phyloP scores from a whole-genome alignment of 2,797 vertebrate species.

The Gymnoscopelus braueri region DNA sequence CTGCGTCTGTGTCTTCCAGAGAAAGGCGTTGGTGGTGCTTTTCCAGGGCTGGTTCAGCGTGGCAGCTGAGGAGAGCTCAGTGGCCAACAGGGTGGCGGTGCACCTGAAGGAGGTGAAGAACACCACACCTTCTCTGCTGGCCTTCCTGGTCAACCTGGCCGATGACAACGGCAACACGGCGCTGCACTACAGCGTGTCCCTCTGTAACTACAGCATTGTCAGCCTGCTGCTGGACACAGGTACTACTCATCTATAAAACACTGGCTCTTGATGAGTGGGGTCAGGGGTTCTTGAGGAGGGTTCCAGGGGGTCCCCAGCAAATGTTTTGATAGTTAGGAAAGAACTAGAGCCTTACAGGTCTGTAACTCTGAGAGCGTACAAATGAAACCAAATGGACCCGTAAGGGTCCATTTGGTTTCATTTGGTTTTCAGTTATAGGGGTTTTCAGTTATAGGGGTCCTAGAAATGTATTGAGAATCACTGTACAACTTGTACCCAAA shows the following conservation, averaged over 20 bases:
- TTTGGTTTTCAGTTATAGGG: too few species aligned
- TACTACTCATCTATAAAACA: conserved; percentile 37
- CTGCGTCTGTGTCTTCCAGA: conserved; percentile 53
- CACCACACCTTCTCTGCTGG: conserved; percentile 81
- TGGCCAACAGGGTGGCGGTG: conserved; percentile 73
- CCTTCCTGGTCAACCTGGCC: conserved; percentile 88
- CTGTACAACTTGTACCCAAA: too few species aligned
- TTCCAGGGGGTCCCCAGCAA: too few species aligned
- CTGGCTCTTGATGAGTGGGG: not conserved
- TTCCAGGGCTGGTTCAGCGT: conserved; percentile 93
- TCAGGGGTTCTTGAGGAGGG: too few species aligned
- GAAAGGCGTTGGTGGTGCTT: conserved; percentile 80
- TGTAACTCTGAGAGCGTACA: too few species aligned
- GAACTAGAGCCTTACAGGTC: too few species aligned
- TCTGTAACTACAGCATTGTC: conserved; percentile 91
- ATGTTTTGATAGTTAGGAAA: too few species aligned
- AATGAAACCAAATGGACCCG: too few species aligned
- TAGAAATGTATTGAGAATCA: too few species aligned
- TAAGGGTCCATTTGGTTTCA: too few species aligned
- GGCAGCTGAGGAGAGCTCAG: conserved; percentile 88
- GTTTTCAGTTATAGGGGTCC: too few species aligned
- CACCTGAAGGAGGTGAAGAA: conserved; percentile 81
- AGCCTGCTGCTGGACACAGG: conserved; percentile 92
- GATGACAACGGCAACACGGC: conserved; percentile 95
- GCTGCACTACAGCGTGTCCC: conserved; percentile 95